phyloP scores from a whole-genome alignment of 2,113 vertebrate species.

The Antigone vipio region DNA sequence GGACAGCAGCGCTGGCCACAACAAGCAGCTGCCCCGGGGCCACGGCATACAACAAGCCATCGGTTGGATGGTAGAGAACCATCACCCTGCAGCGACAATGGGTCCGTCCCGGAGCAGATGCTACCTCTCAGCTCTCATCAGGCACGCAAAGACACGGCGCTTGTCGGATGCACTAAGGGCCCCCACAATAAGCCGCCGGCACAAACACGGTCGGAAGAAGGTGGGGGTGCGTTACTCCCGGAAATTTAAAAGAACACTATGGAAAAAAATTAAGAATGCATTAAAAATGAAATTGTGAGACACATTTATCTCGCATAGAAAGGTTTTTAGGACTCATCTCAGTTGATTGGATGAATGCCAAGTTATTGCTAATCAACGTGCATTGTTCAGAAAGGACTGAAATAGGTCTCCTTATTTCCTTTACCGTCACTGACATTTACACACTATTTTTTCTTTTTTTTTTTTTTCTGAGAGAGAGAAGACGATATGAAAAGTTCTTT shows the following conservation, averaged over 20 bases:
- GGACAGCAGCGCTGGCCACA: conserved; percentile 35
- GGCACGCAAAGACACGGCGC: neutral
- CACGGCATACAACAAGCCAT: neutral
- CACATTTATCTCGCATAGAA: neutral
- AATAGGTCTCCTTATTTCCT: neutral
- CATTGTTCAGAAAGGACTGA: neutral
- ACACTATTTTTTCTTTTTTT: neutral
- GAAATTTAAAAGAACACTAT: neutral
- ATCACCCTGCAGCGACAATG: neutral
- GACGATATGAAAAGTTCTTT: neutral
- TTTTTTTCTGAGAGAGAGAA: neutral
- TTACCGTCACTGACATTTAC: neutral
- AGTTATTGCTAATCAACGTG: neutral
- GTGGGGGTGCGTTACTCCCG: neutral
- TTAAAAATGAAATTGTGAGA: neutral
- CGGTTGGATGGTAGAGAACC: too few species aligned
- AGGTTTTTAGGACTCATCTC: neutral
- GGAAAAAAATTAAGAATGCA: neutral
- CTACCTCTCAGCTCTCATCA: conserved; percentile 63
- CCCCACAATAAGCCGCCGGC: neutral
- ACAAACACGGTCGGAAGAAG: rapidly evolving
- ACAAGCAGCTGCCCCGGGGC: conserved; percentile 42
- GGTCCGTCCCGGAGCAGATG: conserved; percentile 19
- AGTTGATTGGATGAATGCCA: neutral
- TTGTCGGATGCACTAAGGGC: neutral